Percentiles rank a stretch among this genome's conserved stretches.
Conservation (phyloP, 2,113 vertebrate genomes). For the Semicossyphus pulcher region DNA sequence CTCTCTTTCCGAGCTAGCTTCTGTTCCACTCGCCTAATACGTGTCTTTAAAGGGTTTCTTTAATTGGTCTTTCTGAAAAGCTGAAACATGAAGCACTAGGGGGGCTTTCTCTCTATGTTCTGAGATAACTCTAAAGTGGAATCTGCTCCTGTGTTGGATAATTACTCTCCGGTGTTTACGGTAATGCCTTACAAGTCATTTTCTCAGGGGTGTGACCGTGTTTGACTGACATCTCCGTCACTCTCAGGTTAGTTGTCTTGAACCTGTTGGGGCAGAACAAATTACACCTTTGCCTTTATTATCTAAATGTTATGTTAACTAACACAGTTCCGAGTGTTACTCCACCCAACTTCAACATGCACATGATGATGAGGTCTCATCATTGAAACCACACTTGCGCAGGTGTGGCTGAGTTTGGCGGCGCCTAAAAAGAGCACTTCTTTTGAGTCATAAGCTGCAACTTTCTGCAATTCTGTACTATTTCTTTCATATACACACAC, state of each 20-base stretch:
- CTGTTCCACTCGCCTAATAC: conserved; percentile 28
- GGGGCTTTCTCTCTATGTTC: neutral
- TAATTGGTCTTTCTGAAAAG: conserved; percentile 22
- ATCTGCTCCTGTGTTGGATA: neutral
- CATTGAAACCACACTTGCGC: neutral
- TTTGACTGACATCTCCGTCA: neutral
- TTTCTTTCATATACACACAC: no score
- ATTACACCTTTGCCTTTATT: neutral
- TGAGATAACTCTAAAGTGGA: neutral
- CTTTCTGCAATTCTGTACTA: no score
- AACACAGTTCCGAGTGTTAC: neutral
- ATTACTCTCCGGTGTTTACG: neutral
- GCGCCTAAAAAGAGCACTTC: no score
- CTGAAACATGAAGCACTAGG: neutral
- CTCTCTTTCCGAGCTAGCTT: conserved; percentile 5
- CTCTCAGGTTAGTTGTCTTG: neutral
- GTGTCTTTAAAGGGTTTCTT: conserved; percentile 12
- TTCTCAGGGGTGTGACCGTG: neutral
- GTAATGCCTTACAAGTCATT: neutral
- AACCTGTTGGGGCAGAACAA: neutral
- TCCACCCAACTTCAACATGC: neutral
- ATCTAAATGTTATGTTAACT: neutral
- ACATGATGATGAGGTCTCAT: neutral
- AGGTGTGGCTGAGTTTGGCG: no score
- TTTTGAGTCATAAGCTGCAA: no score